Base-by-base conservation (phyloP, 2,113 vertebrate genomes). In the Nesospiza acunhae region DNA sequence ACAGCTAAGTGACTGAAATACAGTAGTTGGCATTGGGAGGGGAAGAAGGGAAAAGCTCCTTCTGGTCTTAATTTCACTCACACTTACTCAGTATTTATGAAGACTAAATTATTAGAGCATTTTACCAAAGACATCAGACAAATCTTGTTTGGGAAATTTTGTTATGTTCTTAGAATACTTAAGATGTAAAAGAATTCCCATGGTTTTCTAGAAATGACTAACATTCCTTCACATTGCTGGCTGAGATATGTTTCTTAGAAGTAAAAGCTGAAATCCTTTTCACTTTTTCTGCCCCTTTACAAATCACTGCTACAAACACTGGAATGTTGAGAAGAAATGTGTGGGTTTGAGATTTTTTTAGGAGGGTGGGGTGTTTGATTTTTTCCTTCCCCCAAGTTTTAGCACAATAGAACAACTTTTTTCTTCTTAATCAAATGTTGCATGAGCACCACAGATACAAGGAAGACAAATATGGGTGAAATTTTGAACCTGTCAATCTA, bases 401-500 rank as follows among this genome's bases (percentile, higher is more conserved):
- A 73, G 27, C 2, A 1, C 35, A 77, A 86, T 8, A 19, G 21
- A 73, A 74, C n/a, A 50, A 41, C 21, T 66, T 83, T 82, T 77
- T 78, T 35, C 69, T 70, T 78, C 58, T 72, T 42, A 82, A 60
- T 46, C 18, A 42, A 66, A 44, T 70, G 22, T 30, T 76, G 27
- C 27, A 35, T 6, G 33, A 91, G 75, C 70, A 72, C 74, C 58
- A 91, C 58, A 95, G 50, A 83, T 35, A 42, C 1, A 62, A 76
- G 31, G 26, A 53, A 77, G 58, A 44, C 64, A 83, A 84, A 59
- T 52, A 55, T 2, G 20, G 60, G 68, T 91, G 72, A 73, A 80
- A 55, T 90, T 91, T 63, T 80, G 75, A 80, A 78, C 91, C 93
- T 92, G 90, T 70, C 82, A 62, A 62, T 84, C 75, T 67, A 69